Base-by-base conservation (phyloP, 2,113 vertebrate species). In the Alectura lathami region DNA sequence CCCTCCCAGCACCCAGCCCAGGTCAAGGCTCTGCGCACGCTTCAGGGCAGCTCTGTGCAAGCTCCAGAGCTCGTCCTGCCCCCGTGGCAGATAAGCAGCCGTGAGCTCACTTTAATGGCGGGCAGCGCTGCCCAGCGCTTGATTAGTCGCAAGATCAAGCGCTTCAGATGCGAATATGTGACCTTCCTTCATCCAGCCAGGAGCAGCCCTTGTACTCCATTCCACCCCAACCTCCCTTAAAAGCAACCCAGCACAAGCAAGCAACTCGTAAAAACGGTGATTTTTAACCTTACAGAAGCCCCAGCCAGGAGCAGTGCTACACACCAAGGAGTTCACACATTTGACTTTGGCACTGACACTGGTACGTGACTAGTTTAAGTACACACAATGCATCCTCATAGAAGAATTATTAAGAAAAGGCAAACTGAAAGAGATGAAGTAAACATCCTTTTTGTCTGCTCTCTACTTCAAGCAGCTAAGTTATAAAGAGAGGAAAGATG, bases 331-430 rank as follows among this genome's bases (percentile, higher is more conserved):
- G n/a, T 32, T 82, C 5, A 75, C 32, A 42, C 3, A 1, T 2
- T 29, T 22, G 26, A 30, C 57, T 76, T 76, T 45, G 43, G 73
- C 54, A 75, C n/a, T 9, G 27, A 42, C 4, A 24, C 26, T 16
- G 5, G 26, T 60, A 80, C 43, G 20, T 10, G 34, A 85, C 42
- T 20, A 83, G 45, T 34, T 56, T 22, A 76, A 59, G 30, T 12
- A 51, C 2, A 42, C 0, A 0, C 16, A 26, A 5, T 8, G 4
- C 20, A 27, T 15, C 3, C 0, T 9, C 0, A 3, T 23, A 50
- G n/a, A n/a, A n/a, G n/a, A n/a, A n/a, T n/a, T n/a, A 40, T 42
- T 10, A 94, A 51, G 54, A 80, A 74, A 77, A 85, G 32, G 24
- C 50, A 93, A 91, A 67, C 32, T 16, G 86, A 77, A 77, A 43